Base-by-base conservation (phyloP, 2,888 invertebrate genomes). In the Lasioglossum zephyrum region DNA sequence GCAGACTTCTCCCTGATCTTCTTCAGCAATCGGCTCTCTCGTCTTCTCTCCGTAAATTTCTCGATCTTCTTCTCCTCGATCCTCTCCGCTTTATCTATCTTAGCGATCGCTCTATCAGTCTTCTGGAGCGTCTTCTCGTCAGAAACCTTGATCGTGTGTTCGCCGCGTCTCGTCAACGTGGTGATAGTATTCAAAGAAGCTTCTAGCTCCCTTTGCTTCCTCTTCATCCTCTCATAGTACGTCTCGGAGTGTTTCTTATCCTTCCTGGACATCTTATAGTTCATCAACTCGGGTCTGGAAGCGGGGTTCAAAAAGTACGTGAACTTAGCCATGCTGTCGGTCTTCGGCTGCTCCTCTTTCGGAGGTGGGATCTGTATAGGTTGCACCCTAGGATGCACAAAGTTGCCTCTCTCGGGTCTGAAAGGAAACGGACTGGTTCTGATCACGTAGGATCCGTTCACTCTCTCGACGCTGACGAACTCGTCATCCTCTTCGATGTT, bases 171-270 rank as follows among this genome's bases (percentile, higher is more conserved):
- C 0, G 83, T 41, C 5, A 88, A 31, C 22, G 88, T 44, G 49
- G 91, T 87, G 31, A 90, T 88, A 1, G 91, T 91, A 18, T 63
- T 63, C 63, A 91, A 79, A n/a, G 90, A 88, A 6, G 75, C 36
- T 31, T 89, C 90, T 8, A 91, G 77, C 11, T 93, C 90, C 22
- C 82, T 91, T 73, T 91, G 84, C 49, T 91, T 90, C 6, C 93
- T 88, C 44, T 90, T 92, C 87, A 93, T 86, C 39, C 91, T 90
- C 81, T 95, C 95, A n/a, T 93, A 88, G 81, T 94, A 95, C 0
- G 95, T 95, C 76, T 94, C 93, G n/a, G 95, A 94, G 73, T 94
- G 91, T 84, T 95, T 95, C 78, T 95, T 95, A 76, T 95, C 95
- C 84, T 94, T 94, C 22, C 95, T 85, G 36, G 95, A 94, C 92